Evolutionary conservation across 2,113 vertebrate genomes (phyloP), one percentile per base, ranked within the genome.

Genomic region (Gobio gobio): DNA sequence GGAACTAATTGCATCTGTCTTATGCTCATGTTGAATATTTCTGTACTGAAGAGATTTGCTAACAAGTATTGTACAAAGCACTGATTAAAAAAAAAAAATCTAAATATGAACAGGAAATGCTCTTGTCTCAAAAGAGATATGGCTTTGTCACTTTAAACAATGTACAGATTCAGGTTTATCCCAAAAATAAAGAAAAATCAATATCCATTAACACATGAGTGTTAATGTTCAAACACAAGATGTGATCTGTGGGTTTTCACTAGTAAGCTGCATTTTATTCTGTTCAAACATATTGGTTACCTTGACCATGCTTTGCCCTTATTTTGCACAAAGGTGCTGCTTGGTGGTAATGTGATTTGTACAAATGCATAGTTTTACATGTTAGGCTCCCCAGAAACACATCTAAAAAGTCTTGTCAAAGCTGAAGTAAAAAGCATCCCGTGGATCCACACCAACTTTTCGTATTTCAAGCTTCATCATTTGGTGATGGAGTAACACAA

Each of bases 51-150:
- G 86, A 90, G 88, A 92, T 86, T 90, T 88, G 87, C 91, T 92
- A 91, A 93, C 90, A 93, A 92, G 91, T 92, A 92, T 92, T 93
- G 89, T 94, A 93, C 93, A 95, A 94, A 94, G 93, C 89, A 90
- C 90, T 89, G 86, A 87, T 93, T 93, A 91, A 10, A 0, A 88
- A 89, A 86, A 87, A 61, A 82, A 85, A 83, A 78, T 70, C 10
- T n/a, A 59, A 80, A 75, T 90, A 88, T 90, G 86, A 88, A 89
- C 89, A 92, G 89, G 86, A 93, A 93, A 91, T 88, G 85, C 87
- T 88, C 90, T 90, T 88, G 89, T 91, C 89, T 89, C 91, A 91
- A 87, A 72, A 90, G 91, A 90, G 89, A 93, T 94, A 93, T 93
- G 94, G 93, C 93, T 94, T 94, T 88, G 90, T 92, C 79, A 79